phyloP scores from a whole-genome alignment of 1,140 invertebrate species.

The Rhizoglyphus robini region DNA sequence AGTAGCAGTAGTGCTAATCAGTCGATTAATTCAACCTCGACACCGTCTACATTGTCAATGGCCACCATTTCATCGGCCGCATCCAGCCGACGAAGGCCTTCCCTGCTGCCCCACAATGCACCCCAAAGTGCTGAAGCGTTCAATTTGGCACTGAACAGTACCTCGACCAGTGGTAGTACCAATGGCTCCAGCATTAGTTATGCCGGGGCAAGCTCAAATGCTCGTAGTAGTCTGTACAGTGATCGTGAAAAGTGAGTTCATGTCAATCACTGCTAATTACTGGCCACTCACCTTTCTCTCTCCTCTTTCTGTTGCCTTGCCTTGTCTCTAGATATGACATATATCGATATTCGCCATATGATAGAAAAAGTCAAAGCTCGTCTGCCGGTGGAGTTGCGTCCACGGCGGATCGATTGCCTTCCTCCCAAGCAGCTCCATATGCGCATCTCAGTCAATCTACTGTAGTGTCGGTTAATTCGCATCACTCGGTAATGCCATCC shows the following conservation, averaged over 20 bases:
- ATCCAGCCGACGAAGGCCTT: neutral
- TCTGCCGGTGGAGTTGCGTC: neutral
- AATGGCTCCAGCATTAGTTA: neutral
- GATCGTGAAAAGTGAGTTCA: slow-evolving; percentile 6
- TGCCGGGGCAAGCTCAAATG: neutral
- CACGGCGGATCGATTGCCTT: too few relatives aligned
- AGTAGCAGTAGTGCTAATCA: neutral
- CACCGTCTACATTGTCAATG: neutral
- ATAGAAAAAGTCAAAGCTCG: neutral
- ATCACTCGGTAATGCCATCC: too few relatives aligned
- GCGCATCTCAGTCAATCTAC: too few relatives aligned
- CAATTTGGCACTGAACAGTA: neutral
- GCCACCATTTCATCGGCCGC: neutral
- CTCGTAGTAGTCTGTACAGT: neutral
- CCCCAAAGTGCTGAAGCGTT: neutral
- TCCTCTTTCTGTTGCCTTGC: neutral
- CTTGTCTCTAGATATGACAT: neutral
- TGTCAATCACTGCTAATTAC: neutral
- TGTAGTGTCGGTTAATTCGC: too few relatives aligned
- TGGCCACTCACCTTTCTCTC: neutral
- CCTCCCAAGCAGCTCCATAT: neutral
- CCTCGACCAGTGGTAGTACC: neutral
- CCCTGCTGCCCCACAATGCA: neutral
- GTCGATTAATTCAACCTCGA: neutral
- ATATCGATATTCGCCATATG: neutral